Base-by-base conservation (phyloP, 2,888 invertebrate genomes). In the Carpatolechia fugitivella region DNA sequence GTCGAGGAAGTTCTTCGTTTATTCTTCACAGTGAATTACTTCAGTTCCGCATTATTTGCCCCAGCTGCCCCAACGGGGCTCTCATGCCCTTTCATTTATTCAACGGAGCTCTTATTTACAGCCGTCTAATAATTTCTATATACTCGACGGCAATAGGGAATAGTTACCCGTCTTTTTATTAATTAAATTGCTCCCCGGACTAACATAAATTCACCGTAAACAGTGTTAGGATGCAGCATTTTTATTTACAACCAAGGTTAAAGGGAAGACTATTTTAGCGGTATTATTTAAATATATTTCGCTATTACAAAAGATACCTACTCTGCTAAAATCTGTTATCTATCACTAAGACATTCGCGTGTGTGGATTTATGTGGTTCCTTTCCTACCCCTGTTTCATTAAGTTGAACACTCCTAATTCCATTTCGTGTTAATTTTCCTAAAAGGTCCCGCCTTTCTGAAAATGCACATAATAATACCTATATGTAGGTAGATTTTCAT, bases 21-120 rank as follows among this genome's bases (percentile, higher is more conserved):
- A 85, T 86, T 85, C 86, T 87, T 87, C 80, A 85, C 78, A 72
- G 73, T 73, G 78, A 82, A 83, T 85, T 84, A 82, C 77, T 72
- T 73, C 70, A 76, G 71, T 77, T 79, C 72, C 74, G 77, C 70
- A 69, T 80, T 82, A 83, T 85, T 40, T 40, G 40, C 40, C 40
- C 40, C 18, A 18, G 40, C 40, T 80, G 76, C 74, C 77, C 77
- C 76, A 64, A 62, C 61, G 75, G 77, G 73, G 62, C 77, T 77
- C 72, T 77, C 76, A 76, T 77, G 76, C 72, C 75, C 65, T 76
- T 76, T 86, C 74, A 81, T 78, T 84, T 83, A 84, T 85, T 85
- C 80, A 85, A 65, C 69, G 63, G 68, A 72, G 70, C 68, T 62
- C 65, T 77, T 80, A 76, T 78, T 77, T 73, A 62, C 75, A 70